Conservation (phyloP, 1,140 invertebrate species). For the Hyposmocoma kahamanoa region DNA sequence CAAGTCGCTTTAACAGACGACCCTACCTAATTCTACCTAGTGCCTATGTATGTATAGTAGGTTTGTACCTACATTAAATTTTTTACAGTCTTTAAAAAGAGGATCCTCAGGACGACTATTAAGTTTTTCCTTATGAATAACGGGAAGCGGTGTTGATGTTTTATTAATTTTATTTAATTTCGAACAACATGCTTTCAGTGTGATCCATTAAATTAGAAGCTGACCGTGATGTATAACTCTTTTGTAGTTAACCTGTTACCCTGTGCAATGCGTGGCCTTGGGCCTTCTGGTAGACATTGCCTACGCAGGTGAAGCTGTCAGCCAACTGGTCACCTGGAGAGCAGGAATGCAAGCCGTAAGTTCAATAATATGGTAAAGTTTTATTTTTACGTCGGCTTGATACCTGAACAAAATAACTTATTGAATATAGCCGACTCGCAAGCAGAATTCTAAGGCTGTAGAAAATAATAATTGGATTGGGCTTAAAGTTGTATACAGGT, state of each 20-base stretch:
- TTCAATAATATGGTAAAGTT: neutral
- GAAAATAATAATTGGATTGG: too few species aligned
- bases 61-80: too few species aligned
- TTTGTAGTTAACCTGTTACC: conserved; percentile 35
- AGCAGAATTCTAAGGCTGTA: too few species aligned
- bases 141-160: neutral
- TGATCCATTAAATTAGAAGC: neutral
- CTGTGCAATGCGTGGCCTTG: conserved; percentile 45
- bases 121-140: neutral
- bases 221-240: conserved; percentile 1
- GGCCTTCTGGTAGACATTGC: conserved; percentile 46
- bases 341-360: conserved; percentile 23
- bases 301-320: conserved; percentile 33
- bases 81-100: too few species aligned
- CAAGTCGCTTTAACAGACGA: neutral
- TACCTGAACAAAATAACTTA: neutral
- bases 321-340: conserved; percentile 51
- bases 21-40: too few species aligned
- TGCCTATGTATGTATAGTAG: too few species aligned
- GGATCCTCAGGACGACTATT: neutral
- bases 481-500: too few species aligned
- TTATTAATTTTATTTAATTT: neutral
- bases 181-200: too few species aligned
- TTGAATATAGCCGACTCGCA: too few species aligned
- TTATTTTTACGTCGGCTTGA: neutral